A percentile compares a stretch with the other conserved stretches of the same genome.
These are phyloP conservation scores for Scomber colias DNA, from an alignment of 2,113 vertebrate genomes.

Conservation along the genomic window DNA sequence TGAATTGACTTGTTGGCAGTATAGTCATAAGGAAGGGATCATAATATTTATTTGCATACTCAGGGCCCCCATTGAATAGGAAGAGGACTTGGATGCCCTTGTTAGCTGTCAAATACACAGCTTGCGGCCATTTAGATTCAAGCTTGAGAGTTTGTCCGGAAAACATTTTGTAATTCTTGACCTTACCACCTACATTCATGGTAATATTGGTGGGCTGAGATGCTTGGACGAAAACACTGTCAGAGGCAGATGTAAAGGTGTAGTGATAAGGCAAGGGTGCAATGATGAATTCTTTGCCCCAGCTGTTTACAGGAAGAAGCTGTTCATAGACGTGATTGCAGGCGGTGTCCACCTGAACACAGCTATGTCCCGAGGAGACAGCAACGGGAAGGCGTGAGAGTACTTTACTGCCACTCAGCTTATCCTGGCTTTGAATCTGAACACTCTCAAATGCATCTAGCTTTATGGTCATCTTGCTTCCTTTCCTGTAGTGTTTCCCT, in stretches of 20 bases:
- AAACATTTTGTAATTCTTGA: slow-evolving; percentile 38
- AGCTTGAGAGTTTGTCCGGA: slow-evolving; percentile 54
- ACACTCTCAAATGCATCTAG: slow-evolving; percentile 48
- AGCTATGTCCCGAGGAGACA: slow-evolving; percentile 77
- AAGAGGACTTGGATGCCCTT: slow-evolving; percentile 76
- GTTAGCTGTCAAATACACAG: slow-evolving; percentile 69
- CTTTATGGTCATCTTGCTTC: slow-evolving; percentile 36
- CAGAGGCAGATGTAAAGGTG: slow-evolving; percentile 25
- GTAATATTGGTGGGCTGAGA: slow-evolving; percentile 68
- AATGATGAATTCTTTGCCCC: slow-evolving; percentile 66
- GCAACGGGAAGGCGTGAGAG: slow-evolving; percentile 48
- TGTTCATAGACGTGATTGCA: slow-evolving; percentile 82
- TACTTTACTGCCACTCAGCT: slow-evolving; percentile 71
- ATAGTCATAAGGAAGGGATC: slow-evolving; percentile 76
- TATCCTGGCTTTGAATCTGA: slow-evolving; percentile 72
- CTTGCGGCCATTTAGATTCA: slow-evolving; percentile 22
- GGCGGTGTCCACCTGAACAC: slow-evolving; percentile 57
- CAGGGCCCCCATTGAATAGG: slow-evolving; percentile 62
- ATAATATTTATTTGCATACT: background rate
- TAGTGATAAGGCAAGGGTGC: slow-evolving; percentile 8
- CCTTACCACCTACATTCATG: background rate
- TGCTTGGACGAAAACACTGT: slow-evolving; percentile 68
- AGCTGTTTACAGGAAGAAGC: slow-evolving; percentile 49
- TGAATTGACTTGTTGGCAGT: slow-evolving; percentile 64
- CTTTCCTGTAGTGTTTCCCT: slow-evolving; percentile 34